Percentiles rank a stretch among this genome's conserved stretches.
phyloP scores from a whole-genome alignment of 2,888 invertebrate genomes.

The Oegoconia quadripuncta region DNA sequence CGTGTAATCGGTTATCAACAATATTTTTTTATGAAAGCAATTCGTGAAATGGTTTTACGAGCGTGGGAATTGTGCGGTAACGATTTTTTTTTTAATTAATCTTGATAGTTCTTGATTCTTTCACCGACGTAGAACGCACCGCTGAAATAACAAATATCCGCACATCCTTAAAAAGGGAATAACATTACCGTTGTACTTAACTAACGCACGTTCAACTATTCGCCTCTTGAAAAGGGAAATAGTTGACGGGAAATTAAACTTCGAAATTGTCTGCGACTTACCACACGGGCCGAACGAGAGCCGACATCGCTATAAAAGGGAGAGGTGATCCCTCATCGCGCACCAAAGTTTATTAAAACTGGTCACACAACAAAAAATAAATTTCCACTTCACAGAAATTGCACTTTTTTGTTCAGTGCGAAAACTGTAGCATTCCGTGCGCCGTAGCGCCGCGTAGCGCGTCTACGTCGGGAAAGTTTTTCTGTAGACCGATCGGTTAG shows the following conservation, averaged over 20 bases:
- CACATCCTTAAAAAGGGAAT: slow-evolving; percentile 29
- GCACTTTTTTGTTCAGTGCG: slow-evolving; percentile 34
- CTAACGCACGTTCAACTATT: slow-evolving; percentile 38
- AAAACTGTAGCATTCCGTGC: slow-evolving; percentile 32
- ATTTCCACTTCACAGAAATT: slow-evolving; percentile 52
- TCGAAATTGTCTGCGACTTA: slow-evolving; percentile 49
- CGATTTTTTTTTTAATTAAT: slow-evolving; percentile 43
- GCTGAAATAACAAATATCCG: slow-evolving; percentile 63
- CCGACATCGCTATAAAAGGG: slow-evolving; percentile 78
- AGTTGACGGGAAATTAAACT: slow-evolving; percentile 34
- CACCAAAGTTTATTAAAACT: slow-evolving; percentile 51
- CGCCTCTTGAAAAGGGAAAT: slow-evolving; percentile 35
- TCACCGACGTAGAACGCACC: slow-evolving; percentile 54
- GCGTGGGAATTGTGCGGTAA: slow-evolving; percentile 77
- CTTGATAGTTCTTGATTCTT: slow-evolving; percentile 58
- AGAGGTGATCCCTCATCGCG: slow-evolving; percentile 63
- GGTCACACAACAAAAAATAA: slow-evolving; percentile 44
- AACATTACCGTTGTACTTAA: slow-evolving; percentile 29
- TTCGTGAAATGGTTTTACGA: slow-evolving; percentile 79
- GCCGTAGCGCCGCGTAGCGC: slow-evolving; percentile 47
- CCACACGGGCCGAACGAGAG: slow-evolving; percentile 77
- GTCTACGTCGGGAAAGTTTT: slow-evolving; percentile 61
- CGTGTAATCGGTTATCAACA: slow-evolving; percentile 3
- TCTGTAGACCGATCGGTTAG: slow-evolving; percentile 44
- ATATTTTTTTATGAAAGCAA: slow-evolving; percentile 64